Percentiles rank a stretch among this genome's conserved stretches.
Evolutionary conservation across 2,888 invertebrate genomes (phyloP).

Genomic region (Agonopterix heracliana): DNA sequence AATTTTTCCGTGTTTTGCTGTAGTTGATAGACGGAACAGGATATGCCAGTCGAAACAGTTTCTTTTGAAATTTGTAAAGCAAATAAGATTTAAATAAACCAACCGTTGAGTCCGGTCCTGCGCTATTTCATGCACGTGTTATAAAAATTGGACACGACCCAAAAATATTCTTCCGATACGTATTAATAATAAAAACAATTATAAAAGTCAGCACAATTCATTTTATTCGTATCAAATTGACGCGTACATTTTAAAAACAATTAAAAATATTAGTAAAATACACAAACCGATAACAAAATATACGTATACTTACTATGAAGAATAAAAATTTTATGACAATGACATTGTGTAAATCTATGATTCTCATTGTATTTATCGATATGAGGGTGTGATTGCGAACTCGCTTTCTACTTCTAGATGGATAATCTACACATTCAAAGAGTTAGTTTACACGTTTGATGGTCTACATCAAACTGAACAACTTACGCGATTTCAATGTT

Average conservation of each 20-base stretch:
- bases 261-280: conserved; percentile 39
- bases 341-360: conserved; percentile 12
- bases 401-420: too few relatives aligned
- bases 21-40: too few relatives aligned
- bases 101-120: neutral
- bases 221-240: conserved; percentile 48
- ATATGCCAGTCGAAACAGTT: too few relatives aligned
- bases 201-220: conserved; percentile 25
- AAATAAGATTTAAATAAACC: too few relatives aligned
- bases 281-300: conserved; percentile 40
- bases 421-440: too few relatives aligned
- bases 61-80: too few relatives aligned
- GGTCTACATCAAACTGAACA: too few relatives aligned
- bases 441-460: too few relatives aligned
- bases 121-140: neutral
- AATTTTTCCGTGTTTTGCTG: too few relatives aligned
- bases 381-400: too few relatives aligned
- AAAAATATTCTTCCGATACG: conserved; percentile 14
- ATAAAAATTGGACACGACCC: conserved; percentile 26
- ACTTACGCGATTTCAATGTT: too few relatives aligned
- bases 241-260: conserved; percentile 38
- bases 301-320: conserved; percentile 1
- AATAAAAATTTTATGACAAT: conserved; percentile 12
- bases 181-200: conserved; percentile 17
- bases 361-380: conserved; percentile 17